A percentile compares a stretch with the other conserved stretches of the same genome.
phyloP scores from a whole-genome alignment of 2,797 vertebrate species.

The Ficedula albicollis region DNA sequence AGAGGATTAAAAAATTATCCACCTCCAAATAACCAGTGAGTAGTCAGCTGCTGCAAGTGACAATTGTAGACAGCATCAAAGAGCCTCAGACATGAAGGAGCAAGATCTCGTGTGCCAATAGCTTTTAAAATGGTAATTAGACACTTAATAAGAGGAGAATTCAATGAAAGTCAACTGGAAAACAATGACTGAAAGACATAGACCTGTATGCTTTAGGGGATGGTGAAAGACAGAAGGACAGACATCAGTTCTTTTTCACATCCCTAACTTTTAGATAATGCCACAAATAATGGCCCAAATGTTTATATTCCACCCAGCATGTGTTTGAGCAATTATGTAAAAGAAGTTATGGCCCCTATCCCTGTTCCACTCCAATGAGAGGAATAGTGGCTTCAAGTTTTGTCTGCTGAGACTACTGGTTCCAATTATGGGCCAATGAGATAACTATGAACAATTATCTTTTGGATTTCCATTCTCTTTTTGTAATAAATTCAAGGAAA shows the following conservation, averaged over 20 bases:
- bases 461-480: not conserved
- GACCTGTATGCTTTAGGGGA: not conserved
- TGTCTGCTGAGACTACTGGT: not conserved
- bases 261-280: not conserved
- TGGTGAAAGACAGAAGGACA: not conserved
- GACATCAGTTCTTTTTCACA: not conserved
- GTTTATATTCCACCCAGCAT: not conserved
- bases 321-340: not conserved
- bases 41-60: not conserved
- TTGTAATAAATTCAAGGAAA: not conserved
- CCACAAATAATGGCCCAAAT: not conserved
- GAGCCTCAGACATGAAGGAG: not conserved
- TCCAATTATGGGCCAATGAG: not conserved
- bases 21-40: not conserved
- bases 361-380: not conserved
- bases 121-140: not conserved
- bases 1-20: not conserved
- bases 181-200: not conserved
- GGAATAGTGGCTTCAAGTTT: not conserved
- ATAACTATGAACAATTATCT: not conserved
- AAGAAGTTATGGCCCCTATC: not conserved
- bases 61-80: not conserved
- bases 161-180: not conserved
- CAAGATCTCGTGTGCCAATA: not conserved
- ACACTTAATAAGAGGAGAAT: not conserved